phyloP scores from a whole-genome alignment of 2,888 invertebrate species.

The Andricus curvator region DNA sequence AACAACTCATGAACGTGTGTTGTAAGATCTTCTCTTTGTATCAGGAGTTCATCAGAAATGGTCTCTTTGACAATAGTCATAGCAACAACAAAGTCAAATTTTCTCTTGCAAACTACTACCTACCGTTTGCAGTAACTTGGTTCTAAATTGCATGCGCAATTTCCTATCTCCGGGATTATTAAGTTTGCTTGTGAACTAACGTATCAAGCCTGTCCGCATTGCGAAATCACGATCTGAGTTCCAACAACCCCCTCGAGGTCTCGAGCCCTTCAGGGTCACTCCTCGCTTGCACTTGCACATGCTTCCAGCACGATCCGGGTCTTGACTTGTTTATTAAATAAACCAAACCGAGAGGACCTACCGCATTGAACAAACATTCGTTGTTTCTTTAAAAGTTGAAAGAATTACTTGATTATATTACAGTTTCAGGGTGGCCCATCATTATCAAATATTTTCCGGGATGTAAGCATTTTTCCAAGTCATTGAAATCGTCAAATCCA shows the following conservation, averaged over 20 bases:
- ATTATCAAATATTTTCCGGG: no score
- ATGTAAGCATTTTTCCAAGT: no score
- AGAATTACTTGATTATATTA: no score
- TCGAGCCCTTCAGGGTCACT: constrained; percentile 35
- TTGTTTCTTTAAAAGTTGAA: not conserved
- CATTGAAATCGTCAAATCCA: no score
- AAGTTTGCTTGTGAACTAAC: constrained; percentile 32
- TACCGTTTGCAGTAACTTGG: constrained; percentile 23
- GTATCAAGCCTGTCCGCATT: constrained; percentile 31
- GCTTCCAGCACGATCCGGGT: constrained; percentile 18
- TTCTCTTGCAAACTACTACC: constrained; percentile 2
- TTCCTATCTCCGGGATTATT: constrained; percentile 26
- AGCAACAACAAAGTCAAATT: constrained; percentile 24
- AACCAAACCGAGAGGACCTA: constrained; percentile 13
- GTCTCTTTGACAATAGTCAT: constrained; percentile 13
- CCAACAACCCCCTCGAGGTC: constrained; percentile 30
- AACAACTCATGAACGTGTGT: constrained; percentile 5
- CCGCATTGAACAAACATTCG: constrained; percentile 9
- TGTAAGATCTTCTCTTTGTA: constrained; percentile 12
- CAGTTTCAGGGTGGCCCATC: no score
- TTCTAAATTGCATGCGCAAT: constrained; percentile 29
- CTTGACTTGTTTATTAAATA: constrained; percentile 29
- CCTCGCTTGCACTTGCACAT: constrained; percentile 29
- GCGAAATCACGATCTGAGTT: constrained; percentile 40
- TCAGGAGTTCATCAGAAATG: not conserved